Conservation (phyloP, 2,113 vertebrate species). For the Bubo scandiacus region DNA sequence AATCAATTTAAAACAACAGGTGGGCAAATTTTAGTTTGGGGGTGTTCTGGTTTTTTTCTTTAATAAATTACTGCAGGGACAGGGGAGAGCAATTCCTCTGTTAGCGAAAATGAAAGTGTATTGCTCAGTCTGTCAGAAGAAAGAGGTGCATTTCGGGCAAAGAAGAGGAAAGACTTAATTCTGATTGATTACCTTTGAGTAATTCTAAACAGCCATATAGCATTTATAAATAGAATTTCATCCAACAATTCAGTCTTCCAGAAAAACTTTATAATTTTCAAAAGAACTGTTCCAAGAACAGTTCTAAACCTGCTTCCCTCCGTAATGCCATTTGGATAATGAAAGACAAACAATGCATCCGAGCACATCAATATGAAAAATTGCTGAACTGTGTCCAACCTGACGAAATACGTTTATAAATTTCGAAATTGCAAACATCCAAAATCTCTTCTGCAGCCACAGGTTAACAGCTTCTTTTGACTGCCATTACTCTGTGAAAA, state of each 20-base stretch:
- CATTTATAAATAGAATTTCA: conserved; percentile 21
- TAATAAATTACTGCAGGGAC: neutral
- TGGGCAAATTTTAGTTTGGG: neutral
- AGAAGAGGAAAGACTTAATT: conserved; percentile 5
- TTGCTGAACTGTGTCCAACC: neutral
- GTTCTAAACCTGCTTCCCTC: conserved; percentile 11
- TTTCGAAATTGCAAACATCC: neutral
- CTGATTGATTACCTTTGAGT: conserved; percentile 4
- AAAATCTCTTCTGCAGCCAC: neutral
- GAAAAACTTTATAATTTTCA: conserved; percentile 20
- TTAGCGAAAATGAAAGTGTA: neutral
- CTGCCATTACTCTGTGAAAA: neutral
- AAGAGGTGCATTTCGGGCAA: neutral
- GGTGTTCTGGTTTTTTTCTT: neutral
- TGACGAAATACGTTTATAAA: neutral
- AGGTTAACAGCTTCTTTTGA: neutral
- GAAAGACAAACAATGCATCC: conserved; percentile 3
- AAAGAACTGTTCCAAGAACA: neutral
- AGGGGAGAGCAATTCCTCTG: neutral
- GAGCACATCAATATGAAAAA: neutral
- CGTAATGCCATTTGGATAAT: neutral
- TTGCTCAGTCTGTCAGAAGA: neutral
- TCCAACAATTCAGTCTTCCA: neutral
- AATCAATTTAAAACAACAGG: neutral
- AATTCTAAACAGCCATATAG: neutral